Evolutionary conservation across 2,888 invertebrate genomes (phyloP).

Genomic region (Tuta absoluta): DNA sequence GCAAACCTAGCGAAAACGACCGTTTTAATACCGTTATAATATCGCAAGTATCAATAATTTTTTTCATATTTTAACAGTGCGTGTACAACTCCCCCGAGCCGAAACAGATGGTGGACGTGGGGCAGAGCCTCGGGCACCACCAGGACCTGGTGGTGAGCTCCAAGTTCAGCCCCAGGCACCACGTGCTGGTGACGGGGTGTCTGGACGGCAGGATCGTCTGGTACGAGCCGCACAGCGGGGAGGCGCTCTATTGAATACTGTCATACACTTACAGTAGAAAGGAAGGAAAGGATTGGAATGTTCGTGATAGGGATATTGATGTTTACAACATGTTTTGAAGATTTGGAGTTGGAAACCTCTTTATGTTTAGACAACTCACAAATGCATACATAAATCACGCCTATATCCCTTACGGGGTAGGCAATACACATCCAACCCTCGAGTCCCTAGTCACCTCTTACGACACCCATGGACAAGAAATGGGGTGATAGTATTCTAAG

Average conservation of each 20-base stretch:
- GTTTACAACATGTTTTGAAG: no score
- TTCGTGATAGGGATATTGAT: neutral
- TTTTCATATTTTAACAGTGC: slow-evolving; percentile 86
- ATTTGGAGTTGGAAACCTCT: no score
- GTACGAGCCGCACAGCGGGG: slow-evolving; percentile 88
- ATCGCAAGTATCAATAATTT: no score
- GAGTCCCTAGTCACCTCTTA: no score
- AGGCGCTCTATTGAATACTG: slow-evolving; percentile 55
- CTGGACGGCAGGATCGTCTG: slow-evolving; percentile 93
- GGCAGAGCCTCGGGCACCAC: slow-evolving; percentile 86
- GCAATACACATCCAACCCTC: no score
- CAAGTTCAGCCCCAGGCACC: slow-evolving; percentile 93
- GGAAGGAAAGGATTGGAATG: neutral
- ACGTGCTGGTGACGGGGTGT: slow-evolving; percentile 94
- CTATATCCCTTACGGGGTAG: no score
- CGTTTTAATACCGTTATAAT: no score
- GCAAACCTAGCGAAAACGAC: no score
- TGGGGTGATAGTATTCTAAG: no score
- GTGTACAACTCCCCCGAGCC: slow-evolving; percentile 46
- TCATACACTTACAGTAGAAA: slow-evolving; percentile 21
- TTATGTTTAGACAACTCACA: no score
- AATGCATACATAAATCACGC: no score
- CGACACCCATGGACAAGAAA: no score
- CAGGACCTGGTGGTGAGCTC: slow-evolving; percentile 92
- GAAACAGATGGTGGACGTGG: slow-evolving; percentile 78